phyloP scores from a whole-genome alignment of 2,113 vertebrate genomes.

The Melanerpes aurifrons region DNA sequence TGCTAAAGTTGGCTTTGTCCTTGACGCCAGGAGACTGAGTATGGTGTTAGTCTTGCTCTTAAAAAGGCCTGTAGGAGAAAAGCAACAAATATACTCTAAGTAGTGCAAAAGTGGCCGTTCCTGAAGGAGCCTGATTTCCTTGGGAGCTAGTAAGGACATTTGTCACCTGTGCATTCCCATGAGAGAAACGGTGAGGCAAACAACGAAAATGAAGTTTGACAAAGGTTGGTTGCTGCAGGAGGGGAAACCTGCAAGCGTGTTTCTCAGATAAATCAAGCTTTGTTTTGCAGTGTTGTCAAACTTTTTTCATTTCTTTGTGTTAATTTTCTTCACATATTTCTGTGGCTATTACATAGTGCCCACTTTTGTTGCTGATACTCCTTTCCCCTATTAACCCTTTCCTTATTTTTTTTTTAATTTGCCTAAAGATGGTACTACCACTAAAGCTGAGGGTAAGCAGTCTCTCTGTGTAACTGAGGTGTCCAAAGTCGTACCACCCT shows the following conservation, averaged over 20 bases:
- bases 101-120: background rate
- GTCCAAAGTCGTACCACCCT: constrained; percentile 70
- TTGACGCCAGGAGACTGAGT: constrained; percentile 37
- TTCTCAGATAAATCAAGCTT: constrained; percentile 18
- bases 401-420: constrained; percentile 86
- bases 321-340: constrained; percentile 59
- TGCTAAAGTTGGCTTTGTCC: background rate
- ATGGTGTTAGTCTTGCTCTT: background rate
- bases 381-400: constrained; percentile 86
- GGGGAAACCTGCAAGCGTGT: background rate
- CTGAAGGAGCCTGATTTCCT: background rate
- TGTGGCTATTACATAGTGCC: constrained; percentile 73
- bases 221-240: background rate
- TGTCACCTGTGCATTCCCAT: background rate
- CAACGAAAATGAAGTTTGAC: background rate
- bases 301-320: constrained; percentile 42
- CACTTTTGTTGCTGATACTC: constrained; percentile 75
- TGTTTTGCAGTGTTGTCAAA: constrained; percentile 52
- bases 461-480: constrained; percentile 81
- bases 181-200: background rate
- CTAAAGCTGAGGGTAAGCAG: constrained; percentile 96
- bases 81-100: background rate
- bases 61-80: background rate
- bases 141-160: background rate
- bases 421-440: constrained; percentile 94